These are phyloP conservation scores for Gadopsis marmoratus DNA, from an alignment of 2,797 vertebrate species.

Conservation along the genomic window DNA sequence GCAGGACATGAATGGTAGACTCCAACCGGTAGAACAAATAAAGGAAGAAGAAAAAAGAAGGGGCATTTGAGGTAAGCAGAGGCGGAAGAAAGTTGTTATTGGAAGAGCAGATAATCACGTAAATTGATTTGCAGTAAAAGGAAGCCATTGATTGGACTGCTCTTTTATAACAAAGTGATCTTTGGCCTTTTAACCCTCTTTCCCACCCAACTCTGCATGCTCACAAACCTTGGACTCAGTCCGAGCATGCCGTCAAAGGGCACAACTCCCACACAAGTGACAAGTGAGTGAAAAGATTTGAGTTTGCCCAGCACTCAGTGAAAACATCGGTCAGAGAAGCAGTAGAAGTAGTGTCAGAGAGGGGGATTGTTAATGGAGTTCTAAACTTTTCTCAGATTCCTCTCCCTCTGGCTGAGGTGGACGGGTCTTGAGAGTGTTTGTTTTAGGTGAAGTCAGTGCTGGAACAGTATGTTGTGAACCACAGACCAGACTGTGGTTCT, in stretches of 20 bases:
- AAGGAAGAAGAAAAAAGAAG: slow-evolving; percentile 67
- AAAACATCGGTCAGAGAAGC: slow-evolving; percentile 43
- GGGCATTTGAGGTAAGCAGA: slow-evolving; percentile 71
- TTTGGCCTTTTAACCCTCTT: slow-evolving; percentile 73
- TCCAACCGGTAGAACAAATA: slow-evolving; percentile 78
- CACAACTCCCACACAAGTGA: slow-evolving; percentile 71
- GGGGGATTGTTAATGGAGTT: slow-evolving; percentile 66
- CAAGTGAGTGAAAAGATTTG: slow-evolving; percentile 68
- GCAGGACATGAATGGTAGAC: slow-evolving; percentile 82
- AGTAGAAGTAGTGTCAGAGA: slow-evolving; percentile 28
- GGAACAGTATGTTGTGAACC: slow-evolving; percentile 79
- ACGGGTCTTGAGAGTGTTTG: slow-evolving; percentile 77
- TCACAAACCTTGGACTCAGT: slow-evolving; percentile 52
- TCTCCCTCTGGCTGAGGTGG: slow-evolving; percentile 70
- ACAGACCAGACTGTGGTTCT: slow-evolving; percentile 80
- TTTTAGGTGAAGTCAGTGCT: slow-evolving; percentile 82
- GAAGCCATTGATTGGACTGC: slow-evolving; percentile 73
- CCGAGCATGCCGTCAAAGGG: slow-evolving; percentile 61
- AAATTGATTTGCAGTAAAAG: slow-evolving; percentile 80
- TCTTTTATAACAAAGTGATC: slow-evolving; percentile 68
- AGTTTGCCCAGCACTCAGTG: slow-evolving; percentile 48
- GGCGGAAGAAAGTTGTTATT: slow-evolving; percentile 74
- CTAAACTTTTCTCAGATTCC: slow-evolving; percentile 64
- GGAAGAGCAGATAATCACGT: slow-evolving; percentile 77
- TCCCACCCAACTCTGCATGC: slow-evolving; percentile 52